Evolutionary conservation across 2,888 invertebrate species (phyloP).

Genomic region (Octodonta nipae): DNA sequence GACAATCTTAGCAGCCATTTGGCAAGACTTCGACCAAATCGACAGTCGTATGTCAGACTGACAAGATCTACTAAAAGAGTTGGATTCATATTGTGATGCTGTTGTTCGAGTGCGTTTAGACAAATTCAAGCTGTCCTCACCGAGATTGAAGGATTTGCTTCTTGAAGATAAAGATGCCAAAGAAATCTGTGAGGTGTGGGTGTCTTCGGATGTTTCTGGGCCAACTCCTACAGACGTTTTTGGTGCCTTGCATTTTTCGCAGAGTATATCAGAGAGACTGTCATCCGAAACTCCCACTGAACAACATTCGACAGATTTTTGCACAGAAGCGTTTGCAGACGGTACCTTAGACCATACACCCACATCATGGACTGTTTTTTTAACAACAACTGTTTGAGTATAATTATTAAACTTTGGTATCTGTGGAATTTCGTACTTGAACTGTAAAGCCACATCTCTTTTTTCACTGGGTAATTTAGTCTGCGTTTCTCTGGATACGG

Average conservation of each 20-base stretch:
- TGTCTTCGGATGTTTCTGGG: slow-evolving; percentile 31
- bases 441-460: slow-evolving; percentile 21
- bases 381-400: slow-evolving; percentile 21
- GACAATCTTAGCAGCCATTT: slow-evolving; percentile 22
- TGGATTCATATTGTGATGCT: slow-evolving; percentile 28
- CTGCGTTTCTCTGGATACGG: slow-evolving; percentile 24
- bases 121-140: slow-evolving; percentile 40
- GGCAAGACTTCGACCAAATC: slow-evolving; percentile 25
- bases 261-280: slow-evolving; percentile 36
- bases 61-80: slow-evolving; percentile 23
- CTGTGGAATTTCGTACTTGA: slow-evolving; percentile 13
- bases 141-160: slow-evolving; percentile 48
- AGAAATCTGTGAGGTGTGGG: slow-evolving; percentile 33
- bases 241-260: slow-evolving; percentile 38
- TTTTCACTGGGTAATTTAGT: slow-evolving; percentile 20
- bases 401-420: slow-evolving; percentile 13
- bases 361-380: slow-evolving; percentile 10
- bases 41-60: slow-evolving; percentile 26
- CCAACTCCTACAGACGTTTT: slow-evolving; percentile 48
- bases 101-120: slow-evolving; percentile 37
- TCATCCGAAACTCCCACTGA: slow-evolving; percentile 42
- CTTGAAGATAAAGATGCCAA: slow-evolving; percentile 38
- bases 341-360: slow-evolving; percentile 18
- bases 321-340: slow-evolving; percentile 32
- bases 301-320: slow-evolving; percentile 33